Evolutionary conservation across 2,888 invertebrate species (phyloP), one percentile per base, ranked within the genome.

Genomic region (Nemurella pictetii): DNA sequence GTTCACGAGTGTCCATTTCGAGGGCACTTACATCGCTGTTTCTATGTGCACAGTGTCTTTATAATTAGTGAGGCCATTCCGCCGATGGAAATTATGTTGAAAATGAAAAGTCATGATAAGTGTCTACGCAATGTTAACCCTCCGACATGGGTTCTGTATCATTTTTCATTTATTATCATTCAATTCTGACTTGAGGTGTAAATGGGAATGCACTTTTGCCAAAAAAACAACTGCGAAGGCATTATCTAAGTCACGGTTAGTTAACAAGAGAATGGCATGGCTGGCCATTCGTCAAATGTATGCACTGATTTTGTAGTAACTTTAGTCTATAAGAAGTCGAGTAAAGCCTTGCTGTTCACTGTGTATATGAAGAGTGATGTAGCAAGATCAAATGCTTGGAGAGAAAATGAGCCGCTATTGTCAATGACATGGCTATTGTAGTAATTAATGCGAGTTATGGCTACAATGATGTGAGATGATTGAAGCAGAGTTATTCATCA

Each of bases 361-460:
- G 20, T 55, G 9, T 55, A 55, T 55, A 55, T 55, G 78, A 75
- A 78, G 84, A 78, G 55, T 80, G 84, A 84, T 32, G 75, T 30
- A 78, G 77, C 84, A 84, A 84, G 84, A 84, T 35, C 84, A 36
- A 84, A 72, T 73, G 84, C 84, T 81, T 80, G 26, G 84, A 80
- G 29, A 12, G 32, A 55, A 84, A 84, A 84, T 81, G 84, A 84
- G 84, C 84, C 80, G 84, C 84, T 55, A 84, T 84, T 84, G 84
- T 81, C 35, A 81, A 35, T 84, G 80, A 80, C 84, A 80, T 29
- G 74, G 84, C 84, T 73, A 84, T 84, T 84, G 84, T 84, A 81
- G 80, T 77, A 78, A 84, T 84, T 84, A 84, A 84, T 84, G 77
- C 26, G 84, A 78, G 80, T 84, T 84, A 32, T 55, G 30, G 27